Percentiles rank a stretch among this genome's conserved stretches.
Evolutionary conservation across 2,888 invertebrate species (phyloP).

Genomic region (Anticlea derivata): DNA sequence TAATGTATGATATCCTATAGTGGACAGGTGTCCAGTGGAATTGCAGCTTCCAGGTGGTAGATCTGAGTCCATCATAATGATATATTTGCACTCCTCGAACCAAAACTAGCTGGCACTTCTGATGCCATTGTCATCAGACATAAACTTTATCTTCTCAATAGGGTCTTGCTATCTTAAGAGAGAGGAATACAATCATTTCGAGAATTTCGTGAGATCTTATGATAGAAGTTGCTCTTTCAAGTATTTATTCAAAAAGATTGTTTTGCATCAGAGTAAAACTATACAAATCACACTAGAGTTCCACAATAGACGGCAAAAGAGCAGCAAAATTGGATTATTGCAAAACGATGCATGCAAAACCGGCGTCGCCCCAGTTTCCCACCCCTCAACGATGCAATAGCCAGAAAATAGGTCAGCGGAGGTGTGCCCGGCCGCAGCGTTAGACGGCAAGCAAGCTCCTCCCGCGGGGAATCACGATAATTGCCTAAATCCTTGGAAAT

Average conservation of each 20-base stretch:
- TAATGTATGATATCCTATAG: constrained; percentile 75
- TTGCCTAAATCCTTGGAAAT: constrained; percentile 55
- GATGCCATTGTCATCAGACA: constrained; percentile 52
- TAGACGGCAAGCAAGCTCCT: constrained; percentile 64
- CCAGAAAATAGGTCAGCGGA: constrained; percentile 83
- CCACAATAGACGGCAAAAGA: constrained; percentile 13
- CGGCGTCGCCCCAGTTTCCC: constrained; percentile 70
- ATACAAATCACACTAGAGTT: constrained; percentile 8
- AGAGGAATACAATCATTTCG: constrained; percentile 1
- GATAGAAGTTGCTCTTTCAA: background rate
- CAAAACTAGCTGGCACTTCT: constrained; percentile 41
- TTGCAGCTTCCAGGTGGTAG: constrained; percentile 80
- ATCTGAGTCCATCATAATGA: constrained; percentile 78
- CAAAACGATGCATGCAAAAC: constrained; percentile 60
- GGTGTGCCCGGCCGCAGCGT: constrained; percentile 78
- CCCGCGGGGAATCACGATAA: constrained; percentile 57
- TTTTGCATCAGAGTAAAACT: constrained; percentile 4
- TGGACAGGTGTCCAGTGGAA: constrained; percentile 81
- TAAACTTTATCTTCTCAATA: constrained; percentile 14
- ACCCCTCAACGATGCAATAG: constrained; percentile 78
- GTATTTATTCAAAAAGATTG: constrained; percentile 7
- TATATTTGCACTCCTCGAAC: constrained; percentile 45
- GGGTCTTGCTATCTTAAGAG: constrained; percentile 17
- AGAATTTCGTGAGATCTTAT: background rate
- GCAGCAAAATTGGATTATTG: constrained; percentile 50